phyloP scores from a whole-genome alignment of 2,797 vertebrate species.

The Dryobates pubescens region DNA sequence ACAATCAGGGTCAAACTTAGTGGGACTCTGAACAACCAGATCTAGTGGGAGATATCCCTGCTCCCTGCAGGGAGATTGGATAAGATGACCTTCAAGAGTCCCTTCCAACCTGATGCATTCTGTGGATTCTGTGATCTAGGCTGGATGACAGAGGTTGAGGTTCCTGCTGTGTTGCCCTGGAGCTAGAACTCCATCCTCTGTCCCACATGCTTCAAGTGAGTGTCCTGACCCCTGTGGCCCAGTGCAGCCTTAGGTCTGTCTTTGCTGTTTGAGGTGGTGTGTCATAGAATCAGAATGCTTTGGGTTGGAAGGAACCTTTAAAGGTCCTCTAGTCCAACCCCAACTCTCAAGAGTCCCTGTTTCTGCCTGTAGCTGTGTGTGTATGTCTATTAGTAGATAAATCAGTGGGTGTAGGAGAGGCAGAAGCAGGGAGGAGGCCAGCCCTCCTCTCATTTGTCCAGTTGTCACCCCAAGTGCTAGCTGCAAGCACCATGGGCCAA shows the following conservation, averaged over 20 bases:
- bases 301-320: too few species aligned
- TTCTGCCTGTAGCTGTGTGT: not conserved
- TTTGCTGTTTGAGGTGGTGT: not conserved
- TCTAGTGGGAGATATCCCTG: too few species aligned
- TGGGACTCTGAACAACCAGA: too few species aligned
- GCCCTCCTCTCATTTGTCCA: not conserved
- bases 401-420: not conserved
- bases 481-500: not conserved
- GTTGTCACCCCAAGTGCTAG: not conserved
- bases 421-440: not conserved
- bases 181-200: not conserved
- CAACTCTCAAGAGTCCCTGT: not conserved
- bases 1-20: too few species aligned
- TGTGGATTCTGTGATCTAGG: not conserved
- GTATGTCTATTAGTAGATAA: not conserved
- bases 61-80: too few species aligned
- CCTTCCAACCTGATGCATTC: too few species aligned
- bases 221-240: not conserved
- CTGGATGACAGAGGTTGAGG: not conserved
- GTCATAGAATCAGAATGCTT: too few species aligned
- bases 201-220: not conserved
- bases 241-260: not conserved
- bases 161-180: not conserved
- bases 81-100: too few species aligned
- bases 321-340: too few species aligned